Evolutionary conservation across 2,113 vertebrate genomes (phyloP).

Genomic region (Collichthys lucidus): DNA sequence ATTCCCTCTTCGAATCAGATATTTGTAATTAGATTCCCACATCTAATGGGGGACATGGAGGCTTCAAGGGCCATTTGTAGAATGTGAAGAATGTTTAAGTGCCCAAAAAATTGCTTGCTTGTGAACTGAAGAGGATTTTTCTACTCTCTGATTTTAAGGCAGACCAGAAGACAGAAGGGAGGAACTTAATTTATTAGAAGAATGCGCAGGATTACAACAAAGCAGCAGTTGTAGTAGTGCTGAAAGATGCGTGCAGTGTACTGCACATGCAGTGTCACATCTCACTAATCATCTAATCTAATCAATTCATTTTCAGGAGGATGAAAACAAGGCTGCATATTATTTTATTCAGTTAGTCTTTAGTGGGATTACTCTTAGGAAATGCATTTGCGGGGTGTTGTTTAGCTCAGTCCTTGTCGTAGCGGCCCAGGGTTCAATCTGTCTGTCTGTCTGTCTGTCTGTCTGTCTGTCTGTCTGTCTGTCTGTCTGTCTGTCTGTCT

Average conservation of each 20-base stretch:
- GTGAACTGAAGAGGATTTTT: slow-evolving; percentile 31
- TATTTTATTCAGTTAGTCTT: not conserved
- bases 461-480: too few species aligned
- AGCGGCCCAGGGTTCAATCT: too few species aligned
- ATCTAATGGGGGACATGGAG: slow-evolving; percentile 60
- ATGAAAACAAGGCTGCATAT: not conserved
- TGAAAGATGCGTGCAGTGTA: not conserved
- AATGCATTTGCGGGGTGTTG: too few species aligned
- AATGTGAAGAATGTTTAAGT: slow-evolving; percentile 68
- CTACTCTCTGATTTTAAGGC: slow-evolving; percentile 44
- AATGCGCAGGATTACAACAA: slow-evolving; percentile 1
- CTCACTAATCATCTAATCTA: not conserved
- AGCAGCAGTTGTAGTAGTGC: slow-evolving; percentile 1
- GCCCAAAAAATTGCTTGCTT: slow-evolving; percentile 62
- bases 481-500: too few species aligned
- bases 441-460: too few species aligned
- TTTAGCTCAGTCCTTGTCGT: too few species aligned
- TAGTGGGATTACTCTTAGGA: not conserved
- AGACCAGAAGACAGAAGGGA: slow-evolving; percentile 34
- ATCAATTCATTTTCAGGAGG: not conserved
- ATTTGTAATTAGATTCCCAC: slow-evolving; percentile 78
- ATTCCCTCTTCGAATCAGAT: slow-evolving; percentile 72
- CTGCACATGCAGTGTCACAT: not conserved
- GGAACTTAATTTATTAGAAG: slow-evolving; percentile 18
- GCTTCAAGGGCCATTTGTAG: slow-evolving; percentile 63